These are phyloP conservation scores for Aphidoletes aphidimyza DNA, from an alignment of 2,888 invertebrate species.

Conservation along the genomic window DNA sequence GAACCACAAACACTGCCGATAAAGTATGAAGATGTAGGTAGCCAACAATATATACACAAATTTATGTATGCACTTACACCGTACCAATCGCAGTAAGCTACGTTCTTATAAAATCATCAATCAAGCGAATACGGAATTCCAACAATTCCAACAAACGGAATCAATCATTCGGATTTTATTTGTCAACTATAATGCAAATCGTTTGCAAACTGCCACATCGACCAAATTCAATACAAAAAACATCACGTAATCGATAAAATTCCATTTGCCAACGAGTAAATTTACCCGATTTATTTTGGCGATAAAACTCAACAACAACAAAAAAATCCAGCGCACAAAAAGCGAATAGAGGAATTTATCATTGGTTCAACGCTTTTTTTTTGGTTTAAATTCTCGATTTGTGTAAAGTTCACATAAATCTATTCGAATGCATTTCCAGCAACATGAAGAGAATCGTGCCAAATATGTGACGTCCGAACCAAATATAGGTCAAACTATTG, in stretches of 20 bases:
- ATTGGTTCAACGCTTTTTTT: neutral
- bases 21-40: constrained; percentile 26
- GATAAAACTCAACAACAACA: no score
- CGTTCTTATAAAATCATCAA: neutral
- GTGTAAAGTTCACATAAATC: constrained; percentile 5
- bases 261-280: constrained; percentile 13
- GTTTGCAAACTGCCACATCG: neutral
- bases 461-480: constrained; percentile 59
- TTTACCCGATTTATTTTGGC: neutral
- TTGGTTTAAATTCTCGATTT: neutral
- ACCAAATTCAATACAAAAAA: neutral
- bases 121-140: neutral
- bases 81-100: neutral
- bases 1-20: constrained; percentile 9
- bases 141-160: neutral
- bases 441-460: constrained; percentile 59
- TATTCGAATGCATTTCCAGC: constrained; percentile 58
- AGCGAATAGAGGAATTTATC: neutral
- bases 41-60: neutral
- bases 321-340: neutral
- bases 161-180: neutral
- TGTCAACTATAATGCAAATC: neutral
- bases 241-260: constrained; percentile 30
- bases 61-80: constrained; percentile 5
- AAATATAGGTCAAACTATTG: constrained; percentile 58